phyloP scores from a whole-genome alignment of 2,888 invertebrate genomes.

The Netelia melanura region DNA sequence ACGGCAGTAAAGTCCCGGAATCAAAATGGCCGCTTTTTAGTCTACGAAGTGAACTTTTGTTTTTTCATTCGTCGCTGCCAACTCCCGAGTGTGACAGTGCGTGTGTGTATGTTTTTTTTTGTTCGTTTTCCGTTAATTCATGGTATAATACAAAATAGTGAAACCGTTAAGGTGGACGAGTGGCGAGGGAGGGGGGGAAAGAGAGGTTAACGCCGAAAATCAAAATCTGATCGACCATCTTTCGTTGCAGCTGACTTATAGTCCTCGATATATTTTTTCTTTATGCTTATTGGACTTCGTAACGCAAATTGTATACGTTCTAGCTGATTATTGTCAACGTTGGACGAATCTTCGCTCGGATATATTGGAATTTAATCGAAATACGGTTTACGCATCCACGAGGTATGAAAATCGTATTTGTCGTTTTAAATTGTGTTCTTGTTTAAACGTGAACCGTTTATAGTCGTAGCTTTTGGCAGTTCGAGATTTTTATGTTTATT shows the following conservation, averaged over 20 bases:
- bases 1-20: constrained; percentile 45
- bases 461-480: too few species aligned
- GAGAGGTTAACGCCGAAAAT: constrained; percentile 12
- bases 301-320: too few species aligned
- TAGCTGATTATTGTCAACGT: not conserved
- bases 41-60: constrained; percentile 77
- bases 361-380: not conserved
- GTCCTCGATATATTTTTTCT: not conserved
- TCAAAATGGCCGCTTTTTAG: constrained; percentile 95
- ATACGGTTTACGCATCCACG: not conserved
- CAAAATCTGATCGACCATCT: constrained; percentile 54
- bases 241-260: constrained; percentile 64
- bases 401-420: not conserved
- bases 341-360: not conserved
- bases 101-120: constrained; percentile 18
- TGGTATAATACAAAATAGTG: not conserved
- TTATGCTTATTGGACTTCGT: too few species aligned
- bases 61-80: constrained; percentile 28
- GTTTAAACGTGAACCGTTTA: too few species aligned
- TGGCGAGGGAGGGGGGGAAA: not conserved
- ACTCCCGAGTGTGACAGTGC: constrained; percentile 19
- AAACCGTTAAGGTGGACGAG: not conserved
- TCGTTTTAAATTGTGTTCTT: too few species aligned
- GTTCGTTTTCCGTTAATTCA: not conserved
- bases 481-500: too few species aligned